Evolutionary conservation across 2,888 invertebrate species (phyloP), one percentile per base, ranked within the genome.

Genomic region (Drosophila histrio): DNA sequence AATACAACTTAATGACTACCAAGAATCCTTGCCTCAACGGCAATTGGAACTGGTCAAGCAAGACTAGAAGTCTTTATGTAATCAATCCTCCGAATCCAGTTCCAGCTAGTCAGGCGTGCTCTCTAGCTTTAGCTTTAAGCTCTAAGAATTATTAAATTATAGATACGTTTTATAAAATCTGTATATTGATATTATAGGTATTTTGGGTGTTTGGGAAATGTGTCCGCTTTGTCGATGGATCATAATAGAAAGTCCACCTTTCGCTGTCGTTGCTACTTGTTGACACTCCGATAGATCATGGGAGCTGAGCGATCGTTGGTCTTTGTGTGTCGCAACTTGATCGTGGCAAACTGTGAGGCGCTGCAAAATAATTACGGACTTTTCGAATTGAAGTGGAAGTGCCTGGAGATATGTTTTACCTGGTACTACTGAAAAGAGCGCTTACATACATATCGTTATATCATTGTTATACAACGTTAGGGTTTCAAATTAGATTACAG

Each of bases 281-380:
- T 89, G 65, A 90, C 86, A 66, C 89, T 90, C 64, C 90, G 82
- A 77, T 90, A 87, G 63, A 95, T 93, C 92, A 96, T 94, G 79
- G 96, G 96, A 84, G 96, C 95, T 79, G 96, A 96, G 87, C 96
- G 94, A 92, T 97, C 96, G 92, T 96, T 96, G 90, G 96, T 96
- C 93, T 96, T 95, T 89, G 96, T 95, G 93, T 96, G 96, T 91
- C 96, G 94, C 91, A 97, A 94, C 93, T 97, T 97, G 91, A 97
- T 96, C 70, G 97, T 97, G 67, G 97, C 96, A 91, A 97, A 97
- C 92, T 96, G 95, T 92, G 96, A 96, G 89, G 95, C 94, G 94
- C 96, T 97, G 95, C 62, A 85, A 89, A 30, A 74, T 66, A 79
- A 50, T 57, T 41, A 64, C 53, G 71, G 56, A 67, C 64, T 53